These are phyloP conservation scores for Apis dorsata DNA, from an alignment of 1,140 invertebrate genomes.

Conservation along the genomic window DNA sequence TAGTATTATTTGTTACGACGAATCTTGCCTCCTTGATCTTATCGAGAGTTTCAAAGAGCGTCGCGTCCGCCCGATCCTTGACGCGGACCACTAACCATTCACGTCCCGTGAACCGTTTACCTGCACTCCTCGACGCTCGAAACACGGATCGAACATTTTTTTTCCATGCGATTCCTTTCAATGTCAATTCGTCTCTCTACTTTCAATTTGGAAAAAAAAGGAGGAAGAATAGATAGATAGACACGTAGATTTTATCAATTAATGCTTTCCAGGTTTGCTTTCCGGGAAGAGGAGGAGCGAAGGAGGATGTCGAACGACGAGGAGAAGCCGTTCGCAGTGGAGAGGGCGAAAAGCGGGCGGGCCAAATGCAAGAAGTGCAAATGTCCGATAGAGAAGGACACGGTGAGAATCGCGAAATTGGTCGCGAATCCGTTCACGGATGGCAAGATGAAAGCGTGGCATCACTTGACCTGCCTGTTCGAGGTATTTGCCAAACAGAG, in stretches of 20 bases:
- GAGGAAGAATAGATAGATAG: no score
- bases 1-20: background rate
- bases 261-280: background rate
- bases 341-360: constrained; percentile 89
- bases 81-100: constrained; percentile 5
- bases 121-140: background rate
- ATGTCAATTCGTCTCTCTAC: background rate
- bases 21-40: no score
- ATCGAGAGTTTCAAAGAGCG: background rate
- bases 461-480: constrained; percentile 90
- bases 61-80: background rate
- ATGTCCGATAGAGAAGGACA: constrained; percentile 86
- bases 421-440: constrained; percentile 89
- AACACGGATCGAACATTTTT: no score
- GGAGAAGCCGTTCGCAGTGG: constrained; percentile 84
- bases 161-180: background rate
- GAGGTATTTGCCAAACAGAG: constrained; percentile 89
- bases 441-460: constrained; percentile 93
- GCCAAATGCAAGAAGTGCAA: constrained; percentile 95
- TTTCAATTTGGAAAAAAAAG: background rate
- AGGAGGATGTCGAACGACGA: constrained; percentile 66
- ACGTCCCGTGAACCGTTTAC: background rate
- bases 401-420: constrained; percentile 87
- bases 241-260: no score
- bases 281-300: no score